Evolutionary conservation across 2,797 vertebrate genomes (phyloP), one percentile per base, ranked within the genome.

Genomic region (Myripristis jacobus): DNA sequence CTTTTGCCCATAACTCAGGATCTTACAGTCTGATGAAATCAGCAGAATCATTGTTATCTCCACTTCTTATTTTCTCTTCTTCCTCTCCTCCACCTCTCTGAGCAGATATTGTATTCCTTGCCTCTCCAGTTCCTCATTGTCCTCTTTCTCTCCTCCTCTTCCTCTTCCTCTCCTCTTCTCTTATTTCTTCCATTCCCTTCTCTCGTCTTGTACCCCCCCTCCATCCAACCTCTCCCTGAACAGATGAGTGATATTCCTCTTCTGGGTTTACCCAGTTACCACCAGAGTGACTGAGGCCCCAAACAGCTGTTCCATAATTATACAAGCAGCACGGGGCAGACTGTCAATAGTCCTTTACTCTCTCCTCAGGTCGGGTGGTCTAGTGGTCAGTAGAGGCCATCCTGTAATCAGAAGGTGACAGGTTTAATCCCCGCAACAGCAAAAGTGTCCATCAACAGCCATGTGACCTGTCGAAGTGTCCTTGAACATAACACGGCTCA

Each of bases 271-370:
- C 70, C 74, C 29, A 4, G 56, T 75, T 67, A 60, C 75, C 66
- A 79, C 29, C 24, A 16, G 71, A 60, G 61, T 71, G 70, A 78
- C 65, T 38, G 50, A 70, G 81, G 66, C 73, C 70, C 85, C 70
- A 72, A 79, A 77, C 85, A 85, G 83, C 86, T 90, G 87, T 70
- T 80, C 63, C 75, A 78, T 89, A 86, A 88, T 88, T 87, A 83
- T 73, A 80, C 70, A 77, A 73, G 80, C 83, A 75, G 85, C 84
- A 63, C 73, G 82, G 81, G 70, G 73, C 62, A 62, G 65, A 48
- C 83, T 54, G 82, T 90, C 87, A 79, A 87, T 88, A 86, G 68
- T 73, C 75, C 72, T 75, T 80, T 63, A 73, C 81, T 71, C 66
- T n/a, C 66, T 50, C 48, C 59, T 79, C 67, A 69, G 63, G 69